Evolutionary conservation across 2,113 vertebrate genomes (phyloP).

Genomic region (Origma solitaria): DNA sequence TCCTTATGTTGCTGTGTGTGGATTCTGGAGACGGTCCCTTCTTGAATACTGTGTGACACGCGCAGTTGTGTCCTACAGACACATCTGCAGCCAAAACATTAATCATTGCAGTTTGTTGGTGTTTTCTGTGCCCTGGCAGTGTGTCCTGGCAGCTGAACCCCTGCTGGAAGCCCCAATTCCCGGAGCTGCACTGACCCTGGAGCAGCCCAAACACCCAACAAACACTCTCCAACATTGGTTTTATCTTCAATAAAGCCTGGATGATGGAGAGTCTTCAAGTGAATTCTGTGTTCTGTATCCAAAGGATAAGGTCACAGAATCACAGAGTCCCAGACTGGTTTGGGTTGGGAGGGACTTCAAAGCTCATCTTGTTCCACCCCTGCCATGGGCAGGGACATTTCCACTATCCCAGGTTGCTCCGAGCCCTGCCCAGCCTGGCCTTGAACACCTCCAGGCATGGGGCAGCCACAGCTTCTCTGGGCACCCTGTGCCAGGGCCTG

Average conservation of each 20-base stretch:
- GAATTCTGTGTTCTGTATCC: background rate
- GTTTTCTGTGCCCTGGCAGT: background rate
- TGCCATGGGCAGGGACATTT: background rate
- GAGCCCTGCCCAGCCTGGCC: rapidly evolving
- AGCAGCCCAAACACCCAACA: background rate
- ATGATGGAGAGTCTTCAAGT: rapidly evolving
- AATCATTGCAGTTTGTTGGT: rapidly evolving
- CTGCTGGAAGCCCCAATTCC: background rate
- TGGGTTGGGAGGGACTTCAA: background rate
- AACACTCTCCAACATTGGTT: background rate
- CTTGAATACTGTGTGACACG: rapidly evolving
- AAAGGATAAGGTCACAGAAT: background rate
- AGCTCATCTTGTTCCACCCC: background rate
- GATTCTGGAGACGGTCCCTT: background rate
- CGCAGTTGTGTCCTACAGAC: background rate
- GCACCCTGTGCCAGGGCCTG: background rate
- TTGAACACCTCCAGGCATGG: background rate
- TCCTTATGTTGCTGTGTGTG: background rate
- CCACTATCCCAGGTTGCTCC: rapidly evolving
- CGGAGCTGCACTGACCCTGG: background rate
- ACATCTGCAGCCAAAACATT: background rate
- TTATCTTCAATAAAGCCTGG: background rate
- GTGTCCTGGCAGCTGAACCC: background rate
- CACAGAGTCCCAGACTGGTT: background rate
- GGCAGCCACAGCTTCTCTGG: background rate